Evolutionary conservation across 2,797 vertebrate genomes (phyloP), one percentile per base, ranked within the genome.

Genomic region (Lophius americanus): DNA sequence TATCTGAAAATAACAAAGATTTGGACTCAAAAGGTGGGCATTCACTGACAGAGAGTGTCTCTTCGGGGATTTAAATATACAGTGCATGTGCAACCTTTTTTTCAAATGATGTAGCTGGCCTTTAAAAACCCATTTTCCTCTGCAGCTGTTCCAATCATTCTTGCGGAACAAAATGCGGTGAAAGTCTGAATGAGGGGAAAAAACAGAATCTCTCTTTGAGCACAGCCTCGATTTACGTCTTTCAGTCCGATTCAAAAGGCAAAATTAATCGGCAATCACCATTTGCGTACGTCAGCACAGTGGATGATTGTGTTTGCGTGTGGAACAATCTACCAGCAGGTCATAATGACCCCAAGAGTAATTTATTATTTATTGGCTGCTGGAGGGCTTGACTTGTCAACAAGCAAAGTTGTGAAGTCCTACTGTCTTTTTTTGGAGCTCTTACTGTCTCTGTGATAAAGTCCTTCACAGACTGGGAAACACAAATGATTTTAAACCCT

Each of bases 81-180:
- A 23, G 2, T 23, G 23, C 23, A 71, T 41, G 32, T 73, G 4
- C 33, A 75, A 66, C 52, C 42, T 59, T 44, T 86, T 86, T 85
- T 70, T 71, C 62, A 67, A 42, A 47, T 53, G 8, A 66, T 53
- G 63, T 8, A 14, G 41, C 32, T 76, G 73, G 51, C 64, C 75
- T 82, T 82, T 68, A 38, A 57, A 64, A 58, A 44, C 60, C 66
- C 6, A 62, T 63, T 69, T 55, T 60, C 75, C 47, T 70, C 51
- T 44, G 64, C 43, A 50, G 48, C n/a, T 41, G 37, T 43, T 39
- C 36, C 57, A 59, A 51, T 74, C n/a, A 56, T 73, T 75, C 38
- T 43, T 49, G 60, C 51, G 64, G 43, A 73, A 72, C 46, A 68
- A 49, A 71, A 33, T 63, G 51, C 69, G 57, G 13, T 35, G 53